phyloP scores from a whole-genome alignment of 2,888 invertebrate genomes.

The Mantis religiosa region DNA sequence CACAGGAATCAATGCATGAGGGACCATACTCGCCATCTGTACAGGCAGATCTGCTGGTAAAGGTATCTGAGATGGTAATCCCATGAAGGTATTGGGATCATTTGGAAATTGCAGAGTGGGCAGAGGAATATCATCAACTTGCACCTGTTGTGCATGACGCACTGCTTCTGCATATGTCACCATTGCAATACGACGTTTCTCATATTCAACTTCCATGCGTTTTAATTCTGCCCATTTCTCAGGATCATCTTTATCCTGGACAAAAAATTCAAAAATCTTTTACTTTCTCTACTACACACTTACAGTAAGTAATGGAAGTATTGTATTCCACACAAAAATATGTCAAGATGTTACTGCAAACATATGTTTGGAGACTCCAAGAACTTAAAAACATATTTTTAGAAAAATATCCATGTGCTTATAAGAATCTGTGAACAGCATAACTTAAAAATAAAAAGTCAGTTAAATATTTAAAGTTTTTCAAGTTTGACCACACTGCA shows the following conservation, averaged over 20 bases:
- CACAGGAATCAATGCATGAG: conserved; percentile 28
- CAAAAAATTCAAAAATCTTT: conserved; percentile 28
- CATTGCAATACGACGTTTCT: conserved; percentile 78
- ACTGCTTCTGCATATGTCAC: conserved; percentile 94
- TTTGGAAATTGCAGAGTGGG: conserved; percentile 50
- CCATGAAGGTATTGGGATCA: conserved; percentile 34
- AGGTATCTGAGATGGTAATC: conserved; percentile 51
- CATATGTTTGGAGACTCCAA: too few relatives aligned
- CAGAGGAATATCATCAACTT: conserved; percentile 88
- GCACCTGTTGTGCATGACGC: conserved; percentile 89
- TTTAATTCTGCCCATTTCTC: conserved; percentile 91
- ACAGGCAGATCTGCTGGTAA: conserved; percentile 42
- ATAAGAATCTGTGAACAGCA: too few relatives aligned
- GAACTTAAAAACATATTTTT: too few relatives aligned
- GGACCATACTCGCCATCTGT: conserved; percentile 35
- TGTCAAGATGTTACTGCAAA: too few relatives aligned
- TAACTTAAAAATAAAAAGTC: too few relatives aligned
- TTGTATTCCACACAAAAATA: too few relatives aligned
- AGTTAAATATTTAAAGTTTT: too few relatives aligned
- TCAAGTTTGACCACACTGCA: too few relatives aligned
- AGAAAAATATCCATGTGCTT: too few relatives aligned
- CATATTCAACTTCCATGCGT: conserved; percentile 87
- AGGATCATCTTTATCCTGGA: conserved; percentile 90
- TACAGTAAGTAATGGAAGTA: too few relatives aligned
- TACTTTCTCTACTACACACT: too few relatives aligned